Percentiles rank a stretch among this genome's conserved stretches.
Evolutionary conservation across 2,888 invertebrate species (phyloP).

Genomic region (Eledona agricola): DNA sequence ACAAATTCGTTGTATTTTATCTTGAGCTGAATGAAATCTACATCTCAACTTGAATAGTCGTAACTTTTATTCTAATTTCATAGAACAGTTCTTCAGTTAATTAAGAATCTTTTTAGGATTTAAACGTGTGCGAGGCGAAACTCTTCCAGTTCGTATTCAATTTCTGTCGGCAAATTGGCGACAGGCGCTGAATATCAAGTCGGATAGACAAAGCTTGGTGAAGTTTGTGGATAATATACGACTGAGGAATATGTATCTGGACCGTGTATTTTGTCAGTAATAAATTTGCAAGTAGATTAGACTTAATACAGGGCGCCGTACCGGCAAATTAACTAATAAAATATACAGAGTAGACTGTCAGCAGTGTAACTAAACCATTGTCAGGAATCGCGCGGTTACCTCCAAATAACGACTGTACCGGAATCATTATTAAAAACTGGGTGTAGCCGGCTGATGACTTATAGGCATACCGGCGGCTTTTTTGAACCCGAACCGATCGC

Average conservation of each 20-base stretch:
- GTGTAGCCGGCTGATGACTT: conserved; percentile 32
- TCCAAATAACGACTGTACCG: conserved; percentile 26
- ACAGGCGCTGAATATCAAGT: conserved; percentile 32
- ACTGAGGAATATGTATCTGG: conserved; percentile 36
- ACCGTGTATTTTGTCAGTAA: conserved; percentile 42
- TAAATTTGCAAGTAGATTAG: conserved; percentile 57
- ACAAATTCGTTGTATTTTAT: no score
- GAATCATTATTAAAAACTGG: conserved; percentile 31
- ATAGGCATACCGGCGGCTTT: conserved; percentile 29
- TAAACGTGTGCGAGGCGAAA: conserved; percentile 11
- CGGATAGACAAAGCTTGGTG: conserved; percentile 20
- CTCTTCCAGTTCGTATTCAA: conserved; percentile 40
- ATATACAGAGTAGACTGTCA: conserved; percentile 54
- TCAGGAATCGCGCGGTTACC: conserved; percentile 35
- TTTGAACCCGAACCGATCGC: conserved; percentile 29
- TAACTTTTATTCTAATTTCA: no score
- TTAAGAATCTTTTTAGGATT: conserved; percentile 24
- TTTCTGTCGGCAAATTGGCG: conserved; percentile 41
- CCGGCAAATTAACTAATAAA: conserved; percentile 57
- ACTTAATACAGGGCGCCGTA: conserved; percentile 54
- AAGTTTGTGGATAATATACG: conserved; percentile 35
- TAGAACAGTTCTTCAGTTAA: no score
- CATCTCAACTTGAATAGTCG: no score
- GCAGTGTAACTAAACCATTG: conserved; percentile 36
- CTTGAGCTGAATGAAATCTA: no score